Base-by-base conservation (phyloP, 2,797 vertebrate genomes). In the Hoplostethus atlanticus region DNA sequence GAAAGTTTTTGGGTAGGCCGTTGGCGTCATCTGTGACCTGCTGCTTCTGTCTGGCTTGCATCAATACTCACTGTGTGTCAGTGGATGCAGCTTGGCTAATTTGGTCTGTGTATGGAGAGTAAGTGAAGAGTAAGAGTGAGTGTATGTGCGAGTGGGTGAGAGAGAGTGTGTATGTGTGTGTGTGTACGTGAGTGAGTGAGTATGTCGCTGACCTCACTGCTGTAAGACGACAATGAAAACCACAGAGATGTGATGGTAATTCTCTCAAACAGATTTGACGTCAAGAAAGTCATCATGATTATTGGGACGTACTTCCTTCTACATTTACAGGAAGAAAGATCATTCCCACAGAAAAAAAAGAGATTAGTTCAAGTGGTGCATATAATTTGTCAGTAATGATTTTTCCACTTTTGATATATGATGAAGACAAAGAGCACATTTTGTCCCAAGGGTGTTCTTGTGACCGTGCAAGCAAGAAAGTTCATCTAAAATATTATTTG, bases 11-110 rank as follows among this genome's bases (percentile, higher is more conserved):
- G 51, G n/a, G 50, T 34, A 34, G 38, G 42, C 16, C 6, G 2
- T 3, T 40, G 52, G n/a, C 31, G 56, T 89, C 84, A 91, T 80
- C 56, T 65, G 56, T 84, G 85, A 87, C 34, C 58, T 0, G 12
- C 12, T 73, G 52, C 30, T 60, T 76, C 54, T 55, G 55, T 71
- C 74, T 84, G 79, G 72, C 10, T n/a, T 51, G 59, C 36, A 57
- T 77, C 50, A 62, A n/a, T 1, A n/a, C 57, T 76, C 2, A 57
- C 16, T n/a, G 25, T 62, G 63, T 59, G 60, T 74, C 64, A 70
- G 48, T 60, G 64, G 51, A 9, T 0, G 11, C 21, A 9, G 38
- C 12, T 40, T 3, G 30, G 8, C 8, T 72, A 28, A 36, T 47
- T 64, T 17, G 51, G 47, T 71, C 53, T 79, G 15, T 17, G 15